Conservation (phyloP, 2,888 invertebrate genomes). For the Clanis bilineata region DNA sequence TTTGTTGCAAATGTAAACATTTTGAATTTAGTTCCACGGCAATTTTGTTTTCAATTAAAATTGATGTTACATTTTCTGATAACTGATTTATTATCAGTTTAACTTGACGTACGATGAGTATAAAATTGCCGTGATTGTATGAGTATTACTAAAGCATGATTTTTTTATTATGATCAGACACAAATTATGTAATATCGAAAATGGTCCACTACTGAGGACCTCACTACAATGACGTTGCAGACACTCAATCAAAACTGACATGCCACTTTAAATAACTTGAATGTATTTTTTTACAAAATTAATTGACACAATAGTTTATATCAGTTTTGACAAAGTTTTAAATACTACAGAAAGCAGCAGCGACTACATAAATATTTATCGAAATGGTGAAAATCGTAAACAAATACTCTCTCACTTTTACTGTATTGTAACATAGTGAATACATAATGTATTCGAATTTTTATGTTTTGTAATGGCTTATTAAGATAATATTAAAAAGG, state of each 20-base stretch:
- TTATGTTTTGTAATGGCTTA: too few relatives aligned
- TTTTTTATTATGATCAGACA: neutral
- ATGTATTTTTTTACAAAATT: neutral
- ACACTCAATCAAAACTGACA: constrained; percentile 5
- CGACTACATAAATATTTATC: neutral
- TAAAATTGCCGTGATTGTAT: neutral
- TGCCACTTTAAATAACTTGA: neutral
- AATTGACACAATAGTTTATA: too few relatives aligned
- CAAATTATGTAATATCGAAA: neutral
- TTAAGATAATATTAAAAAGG: too few relatives aligned
- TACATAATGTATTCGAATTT: too few relatives aligned
- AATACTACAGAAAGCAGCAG: neutral
- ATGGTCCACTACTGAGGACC: neutral
- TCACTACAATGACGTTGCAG: neutral
- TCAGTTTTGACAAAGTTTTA: neutral
- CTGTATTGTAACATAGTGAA: too few relatives aligned
- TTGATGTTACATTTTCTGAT: neutral
- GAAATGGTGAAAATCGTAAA: too few relatives aligned
- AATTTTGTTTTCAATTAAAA: neutral
- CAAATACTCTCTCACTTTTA: too few relatives aligned
- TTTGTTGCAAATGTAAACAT: neutral
- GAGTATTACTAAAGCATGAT: constrained; percentile 3
- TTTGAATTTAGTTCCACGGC: too few relatives aligned
- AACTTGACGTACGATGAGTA: neutral
- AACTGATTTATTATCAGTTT: neutral